Evolutionary conservation across 2,113 vertebrate species (phyloP), one percentile per base, ranked within the genome.

Genomic region (Loxodonta africana): DNA sequence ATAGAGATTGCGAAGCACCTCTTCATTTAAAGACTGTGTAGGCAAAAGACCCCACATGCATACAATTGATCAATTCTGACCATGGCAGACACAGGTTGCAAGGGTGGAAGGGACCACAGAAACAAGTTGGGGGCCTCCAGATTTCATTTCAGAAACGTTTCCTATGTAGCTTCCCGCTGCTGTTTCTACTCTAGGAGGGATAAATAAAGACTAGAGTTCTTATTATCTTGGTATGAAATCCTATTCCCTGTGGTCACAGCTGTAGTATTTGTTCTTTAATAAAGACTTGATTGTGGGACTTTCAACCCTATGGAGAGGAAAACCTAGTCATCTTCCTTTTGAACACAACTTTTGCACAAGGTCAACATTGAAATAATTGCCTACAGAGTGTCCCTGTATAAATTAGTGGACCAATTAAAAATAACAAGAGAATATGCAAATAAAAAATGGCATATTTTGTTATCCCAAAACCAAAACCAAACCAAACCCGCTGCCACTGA

Each of bases 231-330:
- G 41, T 80, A 82, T 84, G 57, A 86, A 65, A 85, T 51, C 76
- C 48, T 86, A 33, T 60, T 15, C 14, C n/a, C 30, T 88, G 1
- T 44, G n/a, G 65, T 62, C 73, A 88, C 37, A 88, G 65, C 18
- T 67, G 4, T n/a, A 94, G 8, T 26, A 82, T 63, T 82, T 82
- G 14, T 82, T 94, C 60, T 96, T 92, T 94, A 92, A 88, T 94
- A 77, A 93, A 85, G 17, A 11, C 21, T 63, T 85, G 33, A 65
- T 44, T 82, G 21, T 82, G 74, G 6, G 67, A 5, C 4, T 92
- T 95, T 96, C 77, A 91, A 78, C 44, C 14, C 83, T 48, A 67
- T 18, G 2, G 30, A 25, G 4, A 67, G 78, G n/a, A 67, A 83
- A 97, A 84, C 2, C 5, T 26, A 81, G 51, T 81, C 26, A 80